Evolutionary conservation across 1,140 invertebrate species (phyloP), one percentile per base, ranked within the genome.

Genomic region (Pemphigus obesinymphae): DNA sequence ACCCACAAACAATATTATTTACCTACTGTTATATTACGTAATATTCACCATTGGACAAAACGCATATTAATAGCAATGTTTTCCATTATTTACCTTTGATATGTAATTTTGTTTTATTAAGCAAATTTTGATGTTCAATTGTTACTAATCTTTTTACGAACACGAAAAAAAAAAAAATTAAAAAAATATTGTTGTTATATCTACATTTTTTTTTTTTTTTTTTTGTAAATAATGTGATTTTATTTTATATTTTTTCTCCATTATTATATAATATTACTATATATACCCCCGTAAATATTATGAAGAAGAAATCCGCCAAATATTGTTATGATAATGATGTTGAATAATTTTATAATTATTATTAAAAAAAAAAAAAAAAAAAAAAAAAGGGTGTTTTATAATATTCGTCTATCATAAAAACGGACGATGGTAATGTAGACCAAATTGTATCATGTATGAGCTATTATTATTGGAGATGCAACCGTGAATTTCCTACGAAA

Each of bases 301-400:
- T 13, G 75, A 58, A 37, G 50, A 61, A 78, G 13, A 45, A 45
- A 78, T 58, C 31, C 50, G 48, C 75, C 53, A 78, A 58, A 78
- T 78, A 78, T 58, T 78, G 75, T 58, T 78, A 78, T 26, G 37
- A 70, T 37, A 37, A 58, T 58, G 48, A 78, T 78, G 75, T 78
- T 78, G 53, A 55, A 78, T 78, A 78, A 78, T 78, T 78, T 78
- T 78, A 78, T 58, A 78, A 78, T 26, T 40, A 61, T 78, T 58
- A 43, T 66, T 45, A 11, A 11, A 1, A 45, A 7, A 13, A 11
- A 45, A 45, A 5, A 45, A 45, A 31, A 20, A 11, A 53, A 45
- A 48, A 53, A 29, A 50, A 20, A 50, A 20, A 34, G 34, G 15
- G 34, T 70, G n/a, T 70, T 70, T 45, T 70, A 70, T 61, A 17